Percentiles rank a stretch among this genome's conserved stretches.
These are phyloP conservation scores for Phalera bucephala DNA, from an alignment of 2,888 invertebrate species.

Conservation along the genomic window DNA sequence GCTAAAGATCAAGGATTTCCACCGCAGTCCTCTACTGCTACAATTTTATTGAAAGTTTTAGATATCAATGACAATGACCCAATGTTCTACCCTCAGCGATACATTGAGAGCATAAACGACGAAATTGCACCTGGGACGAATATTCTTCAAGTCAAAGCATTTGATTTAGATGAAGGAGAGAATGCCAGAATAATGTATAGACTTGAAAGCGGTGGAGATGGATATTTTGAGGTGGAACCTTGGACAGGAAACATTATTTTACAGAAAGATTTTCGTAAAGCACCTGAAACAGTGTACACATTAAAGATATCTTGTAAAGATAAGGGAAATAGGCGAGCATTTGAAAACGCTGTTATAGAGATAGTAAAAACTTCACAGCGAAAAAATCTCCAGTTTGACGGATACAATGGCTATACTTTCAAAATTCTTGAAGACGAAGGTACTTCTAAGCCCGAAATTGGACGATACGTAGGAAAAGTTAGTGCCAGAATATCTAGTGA, in stretches of 20 bases:
- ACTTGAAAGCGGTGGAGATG: slow-evolving; percentile 90
- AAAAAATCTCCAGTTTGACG: slow-evolving; percentile 89
- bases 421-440: slow-evolving; percentile 92
- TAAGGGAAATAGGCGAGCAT: slow-evolving; percentile 88
- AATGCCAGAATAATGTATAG: slow-evolving; percentile 92
- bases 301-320: slow-evolving; percentile 92
- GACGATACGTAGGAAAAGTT: slow-evolving; percentile 91
- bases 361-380: slow-evolving; percentile 88
- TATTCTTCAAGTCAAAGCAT: slow-evolving; percentile 90
- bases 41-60: slow-evolving; percentile 89
- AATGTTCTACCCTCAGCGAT: slow-evolving; percentile 94
- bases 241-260: slow-evolving; percentile 89
- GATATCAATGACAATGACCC: slow-evolving; percentile 97
- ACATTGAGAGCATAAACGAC: slow-evolving; percentile 90
- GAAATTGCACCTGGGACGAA: slow-evolving; percentile 85
- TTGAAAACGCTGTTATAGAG: slow-evolving; percentile 90
- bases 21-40: slow-evolving; percentile 94
- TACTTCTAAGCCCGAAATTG: slow-evolving; percentile 81
- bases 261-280: slow-evolving; percentile 85
- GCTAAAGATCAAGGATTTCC: slow-evolving; percentile 96
- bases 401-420: slow-evolving; percentile 90
- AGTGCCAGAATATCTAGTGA: slow-evolving; percentile 85
- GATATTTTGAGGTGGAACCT: slow-evolving; percentile 90
- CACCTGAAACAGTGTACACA: slow-evolving; percentile 87
- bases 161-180: slow-evolving; percentile 94